Percentiles rank a stretch among this genome's conserved stretches.
Conservation (phyloP, 2,797 vertebrate genomes). For the Bovichtus diacanthus region DNA sequence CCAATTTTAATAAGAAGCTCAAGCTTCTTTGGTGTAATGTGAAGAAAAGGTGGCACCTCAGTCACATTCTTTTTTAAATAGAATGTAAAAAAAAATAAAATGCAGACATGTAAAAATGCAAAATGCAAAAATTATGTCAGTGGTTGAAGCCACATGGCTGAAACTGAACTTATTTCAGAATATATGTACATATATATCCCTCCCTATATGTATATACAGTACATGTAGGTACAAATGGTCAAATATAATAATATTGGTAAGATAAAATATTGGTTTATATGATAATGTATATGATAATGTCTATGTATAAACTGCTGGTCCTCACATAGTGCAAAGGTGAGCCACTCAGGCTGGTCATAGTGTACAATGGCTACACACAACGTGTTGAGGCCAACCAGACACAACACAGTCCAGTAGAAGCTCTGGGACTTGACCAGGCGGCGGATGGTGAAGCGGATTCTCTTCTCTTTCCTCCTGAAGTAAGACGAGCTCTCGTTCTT, state of each 20-base stretch:
- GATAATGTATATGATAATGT: neutral
- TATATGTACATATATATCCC: too few species aligned
- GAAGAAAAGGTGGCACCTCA: too few species aligned
- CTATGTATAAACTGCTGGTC: constrained; percentile 37
- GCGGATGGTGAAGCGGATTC: constrained; percentile 95
- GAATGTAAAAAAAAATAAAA: too few species aligned
- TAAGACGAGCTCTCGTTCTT: constrained; percentile 94
- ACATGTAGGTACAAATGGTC: neutral
- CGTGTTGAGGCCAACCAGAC: constrained; percentile 95
- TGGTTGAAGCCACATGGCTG: neutral
- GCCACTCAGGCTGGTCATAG: constrained; percentile 94
- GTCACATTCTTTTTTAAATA: too few species aligned
- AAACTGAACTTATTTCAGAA: neutral
- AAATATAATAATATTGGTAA: neutral
- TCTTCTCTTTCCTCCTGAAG: constrained; percentile 94
- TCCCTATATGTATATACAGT: too few species aligned
- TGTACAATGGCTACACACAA: constrained; percentile 97
- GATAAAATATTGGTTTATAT: neutral
- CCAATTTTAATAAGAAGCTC: too few species aligned
- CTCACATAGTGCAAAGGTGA: constrained; percentile 94
- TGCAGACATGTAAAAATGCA: too few species aligned
- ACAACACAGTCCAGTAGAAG: constrained; percentile 97
- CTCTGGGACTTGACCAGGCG: constrained; percentile 97
- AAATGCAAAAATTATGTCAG: neutral
- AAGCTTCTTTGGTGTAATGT: too few species aligned